These are phyloP conservation scores for Neocrepidodera transversa DNA, from an alignment of 2,888 invertebrate genomes.

Conservation along the genomic window DNA sequence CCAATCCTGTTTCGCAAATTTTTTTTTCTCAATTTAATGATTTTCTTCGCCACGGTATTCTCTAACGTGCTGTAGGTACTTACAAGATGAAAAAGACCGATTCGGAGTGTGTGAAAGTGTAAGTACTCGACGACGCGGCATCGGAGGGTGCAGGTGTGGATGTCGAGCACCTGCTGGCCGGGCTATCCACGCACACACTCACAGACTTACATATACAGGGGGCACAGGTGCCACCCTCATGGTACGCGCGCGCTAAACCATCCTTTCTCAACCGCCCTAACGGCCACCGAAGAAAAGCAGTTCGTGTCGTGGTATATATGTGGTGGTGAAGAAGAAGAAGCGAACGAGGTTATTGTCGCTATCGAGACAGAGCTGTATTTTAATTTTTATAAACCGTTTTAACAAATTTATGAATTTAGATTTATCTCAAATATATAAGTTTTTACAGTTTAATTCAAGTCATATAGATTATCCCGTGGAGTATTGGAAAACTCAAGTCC, in stretches of 20 bases:
- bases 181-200: conserved; percentile 29
- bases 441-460: no score
- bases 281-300: conserved; percentile 33
- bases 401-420: no score
- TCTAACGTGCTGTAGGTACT: conserved; percentile 8
- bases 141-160: conserved; percentile 46
- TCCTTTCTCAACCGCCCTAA: conserved; percentile 42
- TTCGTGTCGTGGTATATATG: conserved; percentile 14
- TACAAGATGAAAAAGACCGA: conserved; percentile 27
- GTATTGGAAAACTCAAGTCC: no score
- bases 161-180: conserved; percentile 43
- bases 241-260: conserved; percentile 39
- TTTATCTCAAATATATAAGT: no score
- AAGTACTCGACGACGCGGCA: conserved; percentile 22
- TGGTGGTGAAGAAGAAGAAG: conserved; percentile 8
- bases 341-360: neutral
- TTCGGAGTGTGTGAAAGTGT: conserved; percentile 25
- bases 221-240: conserved; percentile 49
- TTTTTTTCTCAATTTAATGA: neutral
- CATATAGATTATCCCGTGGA: no score
- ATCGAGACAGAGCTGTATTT: neutral
- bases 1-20: no score
- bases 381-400: neutral
- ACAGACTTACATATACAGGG: conserved; percentile 19
- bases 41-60: conserved; percentile 1